These are phyloP conservation scores for Gnathonemus longibarbis DNA, from an alignment of 2,113 vertebrate species.

Conservation along the genomic window DNA sequence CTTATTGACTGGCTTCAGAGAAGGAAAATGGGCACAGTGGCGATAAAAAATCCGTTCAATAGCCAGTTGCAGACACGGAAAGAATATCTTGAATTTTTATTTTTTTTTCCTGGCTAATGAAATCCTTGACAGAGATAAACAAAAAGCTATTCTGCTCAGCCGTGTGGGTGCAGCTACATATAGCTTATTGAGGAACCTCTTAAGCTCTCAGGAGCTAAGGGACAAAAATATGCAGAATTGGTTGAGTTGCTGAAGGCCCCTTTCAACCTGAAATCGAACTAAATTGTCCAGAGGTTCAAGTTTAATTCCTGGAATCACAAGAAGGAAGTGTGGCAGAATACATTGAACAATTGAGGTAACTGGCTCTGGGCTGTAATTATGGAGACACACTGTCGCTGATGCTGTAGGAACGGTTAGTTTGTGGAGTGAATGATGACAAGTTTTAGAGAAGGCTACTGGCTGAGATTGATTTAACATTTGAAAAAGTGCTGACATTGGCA, in stretches of 20 bases:
- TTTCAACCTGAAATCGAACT: constrained; percentile 21
- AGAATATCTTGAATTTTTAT: constrained; percentile 22
- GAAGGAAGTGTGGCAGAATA: constrained; percentile 21
- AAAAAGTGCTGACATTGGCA: constrained; percentile 2
- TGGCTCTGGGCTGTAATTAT: constrained; percentile 27
- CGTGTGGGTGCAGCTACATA: constrained; percentile 4
- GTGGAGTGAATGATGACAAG: constrained; percentile 27
- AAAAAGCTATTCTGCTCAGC: constrained; percentile 20
- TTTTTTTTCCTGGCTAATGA: constrained; percentile 23
- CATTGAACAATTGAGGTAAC: not conserved
- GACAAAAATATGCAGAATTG: constrained; percentile 5
- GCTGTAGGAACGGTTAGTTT: constrained; percentile 27
- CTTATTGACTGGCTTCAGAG: constrained; percentile 1
- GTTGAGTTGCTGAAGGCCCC: constrained; percentile 12
- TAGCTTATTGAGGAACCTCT: constrained; percentile 19
- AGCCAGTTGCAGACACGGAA: constrained; percentile 14
- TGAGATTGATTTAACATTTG: constrained; percentile 18
- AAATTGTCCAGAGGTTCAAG: constrained; percentile 24
- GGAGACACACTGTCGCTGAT: constrained; percentile 20
- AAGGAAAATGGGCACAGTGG: not conserved
- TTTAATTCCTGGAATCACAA: constrained; percentile 18
- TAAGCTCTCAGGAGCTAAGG: constrained; percentile 13
- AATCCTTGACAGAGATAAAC: not conserved
- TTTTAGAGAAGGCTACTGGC: constrained; percentile 19
- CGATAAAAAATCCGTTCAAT: constrained; percentile 15